A percentile compares a stretch with the other conserved stretches of the same genome.
These are phyloP conservation scores for Neotragus pygmaeus DNA, from an alignment of 2,113 vertebrate species.

Conservation along the genomic window DNA sequence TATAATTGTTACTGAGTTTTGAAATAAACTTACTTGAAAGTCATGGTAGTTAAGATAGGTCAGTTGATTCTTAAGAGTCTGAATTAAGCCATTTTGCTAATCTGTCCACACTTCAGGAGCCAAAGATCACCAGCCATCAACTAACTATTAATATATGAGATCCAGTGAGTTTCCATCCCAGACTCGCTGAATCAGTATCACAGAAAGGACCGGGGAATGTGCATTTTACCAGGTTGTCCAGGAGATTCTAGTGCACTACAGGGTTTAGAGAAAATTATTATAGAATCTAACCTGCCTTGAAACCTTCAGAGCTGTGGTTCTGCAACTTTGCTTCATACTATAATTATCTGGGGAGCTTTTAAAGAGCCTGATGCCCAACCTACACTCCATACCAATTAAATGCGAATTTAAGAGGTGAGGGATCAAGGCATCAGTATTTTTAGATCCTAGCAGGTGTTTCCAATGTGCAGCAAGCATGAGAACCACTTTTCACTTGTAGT, in stretches of 20 bases:
- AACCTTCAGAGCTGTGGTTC: background rate
- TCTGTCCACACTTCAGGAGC: background rate
- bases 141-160: background rate
- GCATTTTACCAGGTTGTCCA: background rate
- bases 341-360: background rate
- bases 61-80: background rate
- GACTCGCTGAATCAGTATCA: rapidly evolving
- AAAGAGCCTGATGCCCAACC: background rate
- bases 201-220: background rate
- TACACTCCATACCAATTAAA: background rate
- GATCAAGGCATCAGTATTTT: background rate
- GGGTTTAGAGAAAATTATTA: background rate
- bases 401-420: rapidly evolving
- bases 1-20: background rate
- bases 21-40: background rate
- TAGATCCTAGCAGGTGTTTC: background rate
- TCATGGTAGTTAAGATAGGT: background rate
- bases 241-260: too few species aligned
- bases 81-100: background rate
- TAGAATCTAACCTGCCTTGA: background rate
- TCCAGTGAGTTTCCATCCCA: too few species aligned
- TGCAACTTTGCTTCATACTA: background rate
- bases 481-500: background rate
- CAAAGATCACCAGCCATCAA: background rate
- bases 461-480: rapidly evolving